Evolutionary conservation across 2,888 invertebrate species (phyloP).

Genomic region (Ischnus inquisitorius): DNA sequence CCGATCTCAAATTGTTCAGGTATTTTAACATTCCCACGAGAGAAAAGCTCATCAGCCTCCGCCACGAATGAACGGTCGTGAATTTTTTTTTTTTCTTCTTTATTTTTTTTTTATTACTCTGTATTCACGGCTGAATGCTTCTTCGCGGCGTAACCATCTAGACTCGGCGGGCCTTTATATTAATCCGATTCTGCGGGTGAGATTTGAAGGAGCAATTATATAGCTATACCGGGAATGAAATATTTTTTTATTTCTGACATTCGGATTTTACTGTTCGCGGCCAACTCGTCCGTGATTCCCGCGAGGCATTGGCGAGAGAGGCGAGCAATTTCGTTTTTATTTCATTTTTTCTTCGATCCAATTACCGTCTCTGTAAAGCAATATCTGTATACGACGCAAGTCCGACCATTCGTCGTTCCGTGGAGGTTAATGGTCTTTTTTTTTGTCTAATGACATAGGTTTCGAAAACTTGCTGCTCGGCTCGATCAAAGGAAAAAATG

Average conservation of each 20-base stretch:
- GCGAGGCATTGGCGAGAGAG: conserved; percentile 14
- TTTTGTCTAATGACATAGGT: background rate
- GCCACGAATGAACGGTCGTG: too few species aligned
- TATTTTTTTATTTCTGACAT: too few species aligned
- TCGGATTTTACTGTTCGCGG: too few species aligned
- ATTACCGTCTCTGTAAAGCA: background rate
- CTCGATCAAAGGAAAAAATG: background rate
- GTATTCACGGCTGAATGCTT: background rate
- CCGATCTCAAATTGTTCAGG: too few species aligned
- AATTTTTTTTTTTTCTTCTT: too few species aligned
- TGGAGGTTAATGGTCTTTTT: background rate
- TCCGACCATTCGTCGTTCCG: conserved; percentile 15
- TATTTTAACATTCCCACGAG: too few species aligned
- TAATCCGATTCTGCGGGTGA: background rate
- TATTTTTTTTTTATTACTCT: background rate
- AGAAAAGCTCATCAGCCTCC: too few species aligned
- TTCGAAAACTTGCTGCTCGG: background rate
- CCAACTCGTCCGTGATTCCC: conserved; percentile 13
- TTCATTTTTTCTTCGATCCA: conserved; percentile 2
- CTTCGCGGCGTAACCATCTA: background rate
- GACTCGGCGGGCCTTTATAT: background rate
- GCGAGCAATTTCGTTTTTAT: conserved; percentile 21
- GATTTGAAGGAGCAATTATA: conserved; percentile 17
- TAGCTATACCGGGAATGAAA: background rate
- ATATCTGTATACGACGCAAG: background rate